phyloP scores from a whole-genome alignment of 2,888 invertebrate species.

The Omphaloscelis lunosa region DNA sequence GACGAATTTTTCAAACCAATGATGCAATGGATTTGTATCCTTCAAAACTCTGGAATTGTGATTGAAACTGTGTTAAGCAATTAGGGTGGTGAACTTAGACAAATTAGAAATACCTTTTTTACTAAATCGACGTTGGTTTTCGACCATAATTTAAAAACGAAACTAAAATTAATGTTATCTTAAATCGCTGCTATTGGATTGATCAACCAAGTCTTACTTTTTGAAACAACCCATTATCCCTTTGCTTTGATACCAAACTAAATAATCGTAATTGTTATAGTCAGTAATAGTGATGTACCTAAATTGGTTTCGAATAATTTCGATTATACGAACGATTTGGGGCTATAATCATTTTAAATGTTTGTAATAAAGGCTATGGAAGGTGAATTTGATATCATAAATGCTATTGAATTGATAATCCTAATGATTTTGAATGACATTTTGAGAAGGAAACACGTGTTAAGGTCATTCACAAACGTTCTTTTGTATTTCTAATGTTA shows the following conservation, averaged over 20 bases:
- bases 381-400: slow-evolving; percentile 56
- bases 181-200: slow-evolving; percentile 3
- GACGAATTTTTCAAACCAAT: too few relatives aligned
- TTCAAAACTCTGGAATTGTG: too few relatives aligned
- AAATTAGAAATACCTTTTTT: neutral
- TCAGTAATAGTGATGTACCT: slow-evolving; percentile 62
- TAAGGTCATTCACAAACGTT: slow-evolving; percentile 42
- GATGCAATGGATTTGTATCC: too few relatives aligned
- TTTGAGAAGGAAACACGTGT: slow-evolving; percentile 58
- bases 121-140: neutral
- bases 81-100: neutral
- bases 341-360: slow-evolving; percentile 47
- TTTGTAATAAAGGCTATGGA: slow-evolving; percentile 40
- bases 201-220: neutral
- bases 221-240: slow-evolving; percentile 48
- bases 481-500: slow-evolving; percentile 48
- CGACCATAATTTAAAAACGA: neutral
- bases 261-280: slow-evolving; percentile 57
- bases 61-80: too few relatives aligned
- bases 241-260: slow-evolving; percentile 57
- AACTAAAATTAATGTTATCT: neutral
- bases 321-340: slow-evolving; percentile 48
- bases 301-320: slow-evolving; percentile 61
- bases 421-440: slow-evolving; percentile 47
- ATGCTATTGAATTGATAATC: slow-evolving; percentile 57